These are phyloP conservation scores for Helicorthomorpha holstii DNA, from an alignment of 1,140 invertebrate species.

Conservation along the genomic window DNA sequence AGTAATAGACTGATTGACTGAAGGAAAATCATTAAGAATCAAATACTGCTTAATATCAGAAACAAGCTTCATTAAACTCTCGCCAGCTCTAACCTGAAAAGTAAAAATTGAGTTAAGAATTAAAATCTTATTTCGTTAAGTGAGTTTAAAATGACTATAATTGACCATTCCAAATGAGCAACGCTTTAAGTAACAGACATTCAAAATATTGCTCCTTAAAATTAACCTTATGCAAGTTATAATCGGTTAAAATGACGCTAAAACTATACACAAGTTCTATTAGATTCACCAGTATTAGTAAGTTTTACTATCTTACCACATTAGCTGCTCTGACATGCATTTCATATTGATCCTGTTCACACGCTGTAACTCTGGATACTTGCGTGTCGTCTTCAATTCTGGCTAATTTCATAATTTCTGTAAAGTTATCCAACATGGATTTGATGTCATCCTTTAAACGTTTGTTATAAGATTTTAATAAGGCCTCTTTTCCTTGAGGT, in stretches of 20 bases:
- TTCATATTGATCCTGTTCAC: slow-evolving; percentile 88
- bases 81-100: slow-evolving; percentile 60
- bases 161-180: no score
- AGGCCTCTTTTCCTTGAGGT: slow-evolving; percentile 81
- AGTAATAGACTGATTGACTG: slow-evolving; percentile 86
- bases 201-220: no score
- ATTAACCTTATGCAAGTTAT: no score
- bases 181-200: no score
- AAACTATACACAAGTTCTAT: no score
- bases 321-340: slow-evolving; percentile 91
- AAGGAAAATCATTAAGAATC: slow-evolving; percentile 91
- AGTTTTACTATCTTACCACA: slow-evolving; percentile 51
- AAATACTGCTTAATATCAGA: slow-evolving; percentile 93
- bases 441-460: slow-evolving; percentile 87
- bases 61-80: slow-evolving; percentile 89
- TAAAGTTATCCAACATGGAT: slow-evolving; percentile 90
- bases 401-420: slow-evolving; percentile 83
- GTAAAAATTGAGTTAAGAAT: neutral
- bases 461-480: slow-evolving; percentile 82
- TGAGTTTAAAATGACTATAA: no score
- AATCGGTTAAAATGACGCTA: neutral
- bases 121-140: no score
- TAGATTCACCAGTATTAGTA: no score
- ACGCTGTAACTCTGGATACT: slow-evolving; percentile 67
- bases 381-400: slow-evolving; percentile 85